phyloP scores from a whole-genome alignment of 2,113 vertebrate species.

The Chrysemys picta region DNA sequence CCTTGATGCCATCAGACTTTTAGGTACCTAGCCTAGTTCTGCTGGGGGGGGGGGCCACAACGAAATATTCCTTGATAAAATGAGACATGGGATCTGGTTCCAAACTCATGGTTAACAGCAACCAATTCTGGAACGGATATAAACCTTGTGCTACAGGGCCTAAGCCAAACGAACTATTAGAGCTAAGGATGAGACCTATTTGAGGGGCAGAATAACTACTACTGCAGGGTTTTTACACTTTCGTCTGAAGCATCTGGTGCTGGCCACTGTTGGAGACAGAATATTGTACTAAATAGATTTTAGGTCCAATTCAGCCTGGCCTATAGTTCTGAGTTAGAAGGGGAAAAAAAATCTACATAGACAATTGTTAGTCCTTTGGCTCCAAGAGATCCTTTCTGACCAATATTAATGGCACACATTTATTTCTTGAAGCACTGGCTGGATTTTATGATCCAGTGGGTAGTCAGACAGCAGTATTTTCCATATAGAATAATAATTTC shows the following conservation, averaged over 20 bases:
- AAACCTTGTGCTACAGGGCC: constrained; percentile 23
- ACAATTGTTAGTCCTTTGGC: not conserved
- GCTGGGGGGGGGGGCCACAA: not conserved
- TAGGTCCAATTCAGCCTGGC: not conserved
- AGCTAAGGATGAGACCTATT: constrained; percentile 30
- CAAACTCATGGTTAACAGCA: constrained; percentile 52
- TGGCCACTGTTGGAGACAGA: not conserved
- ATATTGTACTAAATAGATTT: constrained; percentile 21
- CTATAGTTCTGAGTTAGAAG: not conserved
- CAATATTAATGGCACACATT: not conserved
- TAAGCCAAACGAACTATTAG: constrained; percentile 35
- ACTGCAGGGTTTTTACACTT: constrained; percentile 4
- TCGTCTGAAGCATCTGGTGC: not conserved
- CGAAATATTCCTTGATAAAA: constrained; percentile 7
- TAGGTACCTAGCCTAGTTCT: constrained; percentile 25
- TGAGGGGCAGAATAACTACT: not conserved
- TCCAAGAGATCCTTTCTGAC: not conserved
- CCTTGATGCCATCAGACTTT: not conserved
- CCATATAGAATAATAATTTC: not conserved
- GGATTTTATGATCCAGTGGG: not conserved
- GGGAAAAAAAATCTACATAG: not conserved
- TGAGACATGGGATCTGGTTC: constrained; percentile 45
- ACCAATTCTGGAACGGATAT: not conserved
- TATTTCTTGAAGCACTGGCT: constrained; percentile 16
- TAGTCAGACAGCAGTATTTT: not conserved